Evolutionary conservation across 1,140 invertebrate species (phyloP), one percentile per base, ranked within the genome.

Genomic region (Drosophila grimshawi): DNA sequence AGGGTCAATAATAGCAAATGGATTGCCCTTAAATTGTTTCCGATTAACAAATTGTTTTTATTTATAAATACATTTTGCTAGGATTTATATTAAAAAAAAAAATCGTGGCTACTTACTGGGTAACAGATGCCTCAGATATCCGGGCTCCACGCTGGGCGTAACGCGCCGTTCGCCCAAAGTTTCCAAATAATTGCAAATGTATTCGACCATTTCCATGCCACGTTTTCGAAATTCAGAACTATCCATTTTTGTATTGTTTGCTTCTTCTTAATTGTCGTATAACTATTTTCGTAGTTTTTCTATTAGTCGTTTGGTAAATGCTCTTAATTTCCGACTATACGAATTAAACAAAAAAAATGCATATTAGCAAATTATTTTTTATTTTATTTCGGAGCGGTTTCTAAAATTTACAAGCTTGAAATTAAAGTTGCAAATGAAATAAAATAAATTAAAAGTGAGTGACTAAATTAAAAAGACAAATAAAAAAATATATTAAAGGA

Each of bases 151-250:
- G 48, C 95, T 95, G 0, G 98, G 97, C 2, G 97, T 98, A 0
- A 99, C 98, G 45, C 97, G 94, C 19, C 97, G 93, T 49, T 95
- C 94, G 29, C 94, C 93, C 60, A 99, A 95, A 37, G 96, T 98
- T 65, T 96, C 97, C 94, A 98, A 94, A 92, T 99, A 99, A 65
- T 98, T 95, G 92, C 97, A 98, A 68, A 99, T 99, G 92, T 99
- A 99, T 90, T 99, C 98, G 27, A 99, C 96, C 97, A 99, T 99
- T 93, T 99, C 97, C 92, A 97, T 97, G 8, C 98, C 98, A 48
- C 96, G 94, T 75, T 95, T 93, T 35, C 98, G 95, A 93, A 99
- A 99, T 92, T 99, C 97, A 52, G 96, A 94, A 46, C 96, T 95
- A 92, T 99, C 96, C 98, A 99, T 99, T 48, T 65, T 60, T 53